phyloP scores from a whole-genome alignment of 1,140 invertebrate genomes.

The Condylostylus longicornis region DNA sequence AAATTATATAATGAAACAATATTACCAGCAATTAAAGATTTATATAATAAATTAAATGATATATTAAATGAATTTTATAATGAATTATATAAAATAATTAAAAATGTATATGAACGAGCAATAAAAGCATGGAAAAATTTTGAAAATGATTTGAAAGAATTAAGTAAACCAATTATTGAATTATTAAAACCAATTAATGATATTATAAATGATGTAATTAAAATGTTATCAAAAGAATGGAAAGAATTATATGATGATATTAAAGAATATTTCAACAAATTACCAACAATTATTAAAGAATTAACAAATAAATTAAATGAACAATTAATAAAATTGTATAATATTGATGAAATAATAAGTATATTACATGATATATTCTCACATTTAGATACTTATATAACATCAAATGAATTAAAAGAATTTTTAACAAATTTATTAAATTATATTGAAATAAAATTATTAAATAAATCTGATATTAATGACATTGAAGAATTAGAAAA shows the following conservation, averaged over 20 bases:
- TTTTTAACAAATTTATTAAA: slow-evolving; percentile 35
- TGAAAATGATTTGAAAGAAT: slow-evolving; percentile 48
- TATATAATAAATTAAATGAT: slow-evolving; percentile 9
- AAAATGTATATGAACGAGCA: slow-evolving; percentile 12
- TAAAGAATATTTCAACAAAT: slow-evolving; percentile 36
- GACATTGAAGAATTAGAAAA: slow-evolving; percentile 38
- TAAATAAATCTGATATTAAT: slow-evolving; percentile 33
- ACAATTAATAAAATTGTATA: slow-evolving; percentile 20
- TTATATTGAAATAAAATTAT: slow-evolving; percentile 42
- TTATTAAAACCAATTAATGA: slow-evolving; percentile 38
- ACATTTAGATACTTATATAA: slow-evolving; percentile 35
- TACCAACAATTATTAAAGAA: slow-evolving; percentile 33
- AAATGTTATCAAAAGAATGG: slow-evolving; percentile 34
- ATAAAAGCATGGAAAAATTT: slow-evolving; percentile 30
- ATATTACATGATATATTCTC: slow-evolving; percentile 36
- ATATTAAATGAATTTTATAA: slow-evolving; percentile 14
- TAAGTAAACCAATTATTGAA: slow-evolving; percentile 38
- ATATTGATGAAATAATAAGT: slow-evolving; percentile 32
- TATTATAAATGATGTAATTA: slow-evolving; percentile 32
- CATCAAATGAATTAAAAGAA: slow-evolving; percentile 38
- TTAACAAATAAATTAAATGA: slow-evolving; percentile 12
- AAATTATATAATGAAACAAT: slow-evolving; percentile 41
- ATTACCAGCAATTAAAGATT: slow-evolving; percentile 18
- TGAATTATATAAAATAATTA: slow-evolving; percentile 11
- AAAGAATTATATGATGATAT: slow-evolving; percentile 33